Evolutionary conservation across 1,140 invertebrate genomes (phyloP).

Genomic region (Achatina immaculata): DNA sequence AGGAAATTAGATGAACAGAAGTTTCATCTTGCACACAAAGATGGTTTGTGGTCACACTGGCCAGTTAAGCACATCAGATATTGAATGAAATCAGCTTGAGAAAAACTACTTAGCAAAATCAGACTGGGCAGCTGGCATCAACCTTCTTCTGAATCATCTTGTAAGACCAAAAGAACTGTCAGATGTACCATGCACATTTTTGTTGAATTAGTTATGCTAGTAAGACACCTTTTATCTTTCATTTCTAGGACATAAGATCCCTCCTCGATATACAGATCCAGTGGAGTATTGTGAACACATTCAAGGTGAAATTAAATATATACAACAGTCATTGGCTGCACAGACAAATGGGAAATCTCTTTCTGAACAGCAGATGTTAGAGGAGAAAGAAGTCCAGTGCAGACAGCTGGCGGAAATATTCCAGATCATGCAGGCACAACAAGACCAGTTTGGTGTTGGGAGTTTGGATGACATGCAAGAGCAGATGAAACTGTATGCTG

Average conservation of each 20-base stretch:
- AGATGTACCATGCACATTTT: too few relatives aligned
- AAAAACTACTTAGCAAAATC: too few relatives aligned
- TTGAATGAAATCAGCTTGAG: too few relatives aligned
- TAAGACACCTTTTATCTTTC: neutral
- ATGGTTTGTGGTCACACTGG: too few relatives aligned
- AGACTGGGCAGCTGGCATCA: too few relatives aligned
- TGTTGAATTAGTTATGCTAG: too few relatives aligned
- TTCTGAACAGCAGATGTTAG: slow-evolving; percentile 58
- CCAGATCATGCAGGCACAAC: slow-evolving; percentile 62
- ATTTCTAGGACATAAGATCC: neutral
- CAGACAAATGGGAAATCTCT: slow-evolving; percentile 61
- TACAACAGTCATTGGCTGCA: slow-evolving; percentile 56
- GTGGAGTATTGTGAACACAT: slow-evolving; percentile 67
- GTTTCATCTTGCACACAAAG: too few relatives aligned
- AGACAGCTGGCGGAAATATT: slow-evolving; percentile 67
- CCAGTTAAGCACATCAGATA: too few relatives aligned
- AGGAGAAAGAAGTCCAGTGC: slow-evolving; percentile 60
- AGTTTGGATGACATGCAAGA: slow-evolving; percentile 63
- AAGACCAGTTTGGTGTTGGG: slow-evolving; percentile 63
- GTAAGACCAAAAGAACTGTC: too few relatives aligned
- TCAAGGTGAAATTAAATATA: slow-evolving; percentile 67
- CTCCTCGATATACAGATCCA: slow-evolving; percentile 47
- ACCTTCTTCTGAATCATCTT: too few relatives aligned
- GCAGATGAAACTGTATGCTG: slow-evolving; percentile 66
- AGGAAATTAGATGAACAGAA: too few relatives aligned